Conservation (phyloP, 2,113 vertebrate species). For the Pyxicephalus adspersus region DNA sequence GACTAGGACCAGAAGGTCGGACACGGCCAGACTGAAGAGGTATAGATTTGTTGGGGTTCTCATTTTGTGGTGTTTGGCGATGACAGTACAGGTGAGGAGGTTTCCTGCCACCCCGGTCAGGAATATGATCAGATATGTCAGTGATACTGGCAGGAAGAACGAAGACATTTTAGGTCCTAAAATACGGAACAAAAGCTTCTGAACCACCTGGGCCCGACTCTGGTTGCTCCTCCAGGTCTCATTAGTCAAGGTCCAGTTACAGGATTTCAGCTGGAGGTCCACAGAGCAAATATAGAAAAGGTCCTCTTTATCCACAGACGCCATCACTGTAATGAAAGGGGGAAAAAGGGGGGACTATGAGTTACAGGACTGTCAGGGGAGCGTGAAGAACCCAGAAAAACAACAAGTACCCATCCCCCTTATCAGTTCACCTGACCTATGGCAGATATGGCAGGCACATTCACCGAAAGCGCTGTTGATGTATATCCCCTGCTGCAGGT, state of each 20-base stretch:
- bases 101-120: slow-evolving; percentile 74
- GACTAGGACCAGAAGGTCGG: slow-evolving; percentile 90
- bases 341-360: no score
- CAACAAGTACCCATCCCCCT: no score
- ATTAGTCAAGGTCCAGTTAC: slow-evolving; percentile 62
- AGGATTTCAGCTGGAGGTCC: slow-evolving; percentile 15
- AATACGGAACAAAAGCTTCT: slow-evolving; percentile 68
- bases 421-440: no score
- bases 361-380: no score
- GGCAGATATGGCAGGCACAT: no score
- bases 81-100: slow-evolving; percentile 84
- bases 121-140: slow-evolving; percentile 74
- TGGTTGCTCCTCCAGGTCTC: slow-evolving; percentile 61
- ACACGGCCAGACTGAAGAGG: slow-evolving; percentile 89
- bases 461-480: no score
- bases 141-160: slow-evolving; percentile 71
- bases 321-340: background rate
- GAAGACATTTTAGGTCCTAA: slow-evolving; percentile 75
- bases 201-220: slow-evolving; percentile 52
- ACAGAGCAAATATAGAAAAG: slow-evolving; percentile 61
- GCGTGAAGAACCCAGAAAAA: no score
- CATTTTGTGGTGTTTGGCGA: slow-evolving; percentile 86
- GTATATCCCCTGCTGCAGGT: no score
- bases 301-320: slow-evolving; percentile 19
- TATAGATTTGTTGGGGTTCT: slow-evolving; percentile 92